phyloP scores from a whole-genome alignment of 2,797 vertebrate species.

The Halcyon smyrnensis region DNA sequence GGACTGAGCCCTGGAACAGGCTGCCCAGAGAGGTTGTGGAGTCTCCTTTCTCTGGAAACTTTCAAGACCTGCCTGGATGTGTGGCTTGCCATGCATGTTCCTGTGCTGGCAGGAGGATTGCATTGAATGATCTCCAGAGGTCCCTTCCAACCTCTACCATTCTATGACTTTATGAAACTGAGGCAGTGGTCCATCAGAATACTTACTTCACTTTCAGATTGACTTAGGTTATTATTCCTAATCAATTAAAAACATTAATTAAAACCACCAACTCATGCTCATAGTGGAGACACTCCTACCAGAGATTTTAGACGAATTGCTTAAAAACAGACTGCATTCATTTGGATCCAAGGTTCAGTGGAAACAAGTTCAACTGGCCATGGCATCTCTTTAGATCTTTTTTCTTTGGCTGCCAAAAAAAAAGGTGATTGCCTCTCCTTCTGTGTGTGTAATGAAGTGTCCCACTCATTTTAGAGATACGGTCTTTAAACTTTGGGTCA shows the following conservation, averaged over 20 bases:
- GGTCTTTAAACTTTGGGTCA: not conserved
- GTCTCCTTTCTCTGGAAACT: no score
- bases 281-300: not conserved
- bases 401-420: not conserved
- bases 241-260: not conserved
- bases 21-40: no score
- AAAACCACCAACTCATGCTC: not conserved
- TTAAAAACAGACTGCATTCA: not conserved
- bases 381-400: not conserved
- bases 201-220: not conserved
- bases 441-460: not conserved
- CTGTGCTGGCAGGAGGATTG: no score
- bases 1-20: no score
- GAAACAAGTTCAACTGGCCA: not conserved
- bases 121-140: no score
- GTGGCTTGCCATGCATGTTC: no score
- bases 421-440: not conserved
- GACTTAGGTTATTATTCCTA: not conserved
- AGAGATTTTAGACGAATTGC: not conserved
- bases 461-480: not conserved
- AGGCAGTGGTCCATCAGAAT: not conserved
- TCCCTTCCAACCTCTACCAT: no score
- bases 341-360: not conserved
- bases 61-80: no score
- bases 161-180: not conserved